Percentiles rank a stretch among this genome's conserved stretches.
Evolutionary conservation across 2,888 invertebrate genomes (phyloP).

Genomic region (Hermaeophaga mercurialis): DNA sequence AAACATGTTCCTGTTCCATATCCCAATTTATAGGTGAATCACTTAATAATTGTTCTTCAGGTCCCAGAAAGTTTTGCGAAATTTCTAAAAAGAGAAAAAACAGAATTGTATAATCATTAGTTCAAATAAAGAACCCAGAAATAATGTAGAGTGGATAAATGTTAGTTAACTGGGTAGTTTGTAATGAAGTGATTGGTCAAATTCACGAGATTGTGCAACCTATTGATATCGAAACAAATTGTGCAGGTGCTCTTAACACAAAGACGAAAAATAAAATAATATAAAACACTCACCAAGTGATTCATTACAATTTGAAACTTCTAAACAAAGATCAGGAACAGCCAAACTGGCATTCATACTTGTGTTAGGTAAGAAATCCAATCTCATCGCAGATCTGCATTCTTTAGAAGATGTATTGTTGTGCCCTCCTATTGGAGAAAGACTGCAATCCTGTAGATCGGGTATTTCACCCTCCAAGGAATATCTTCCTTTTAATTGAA

Average conservation of each 20-base stretch:
- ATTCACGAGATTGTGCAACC: too few relatives aligned
- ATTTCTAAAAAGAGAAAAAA: constrained; percentile 28
- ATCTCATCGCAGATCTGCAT: constrained; percentile 60
- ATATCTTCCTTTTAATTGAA: constrained; percentile 38
- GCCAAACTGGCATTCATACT: constrained; percentile 42
- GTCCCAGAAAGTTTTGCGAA: constrained; percentile 23
- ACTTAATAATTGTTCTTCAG: constrained; percentile 35
- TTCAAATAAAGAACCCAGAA: too few relatives aligned
- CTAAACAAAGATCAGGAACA: constrained; percentile 56
- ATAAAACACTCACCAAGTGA: constrained; percentile 34
- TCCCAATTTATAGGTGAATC: constrained; percentile 53
- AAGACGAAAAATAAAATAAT: too few relatives aligned
- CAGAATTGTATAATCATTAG: too few relatives aligned
- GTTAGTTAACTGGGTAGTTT: too few relatives aligned
- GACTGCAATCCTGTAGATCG: constrained; percentile 42
- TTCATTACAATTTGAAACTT: constrained; percentile 28
- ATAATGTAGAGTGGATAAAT: too few relatives aligned
- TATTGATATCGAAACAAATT: too few relatives aligned
- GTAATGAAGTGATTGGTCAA: too few relatives aligned
- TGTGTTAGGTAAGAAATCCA: constrained; percentile 45
- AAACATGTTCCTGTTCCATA: constrained; percentile 53
- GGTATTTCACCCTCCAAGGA: constrained; percentile 36
- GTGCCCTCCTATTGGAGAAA: constrained; percentile 45
- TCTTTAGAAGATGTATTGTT: constrained; percentile 32
- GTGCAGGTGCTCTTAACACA: too few relatives aligned